Conservation (phyloP, 1,140 invertebrate genomes). For the Drosophila tropicalis region DNA sequence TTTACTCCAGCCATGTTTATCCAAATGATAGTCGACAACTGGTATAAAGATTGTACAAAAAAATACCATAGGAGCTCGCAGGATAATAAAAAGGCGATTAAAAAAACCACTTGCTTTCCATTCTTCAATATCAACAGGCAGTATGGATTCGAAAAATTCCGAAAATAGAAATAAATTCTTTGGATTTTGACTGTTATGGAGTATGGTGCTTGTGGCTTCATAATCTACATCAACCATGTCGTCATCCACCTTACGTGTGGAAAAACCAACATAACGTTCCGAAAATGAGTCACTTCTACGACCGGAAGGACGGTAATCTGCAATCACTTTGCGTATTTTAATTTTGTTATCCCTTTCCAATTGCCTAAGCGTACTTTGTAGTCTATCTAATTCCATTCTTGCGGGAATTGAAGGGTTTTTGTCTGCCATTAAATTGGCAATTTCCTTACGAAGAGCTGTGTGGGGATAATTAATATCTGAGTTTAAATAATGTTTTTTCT, state of each 20-base stretch:
- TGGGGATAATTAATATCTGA: background rate
- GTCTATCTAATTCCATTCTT: background rate
- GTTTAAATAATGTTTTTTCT: background rate
- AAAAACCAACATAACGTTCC: slow-evolving; percentile 4
- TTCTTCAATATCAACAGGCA: slow-evolving; percentile 38
- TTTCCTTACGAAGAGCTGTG: background rate
- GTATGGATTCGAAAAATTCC: slow-evolving; percentile 34
- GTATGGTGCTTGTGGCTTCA: background rate
- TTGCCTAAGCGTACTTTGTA: background rate
- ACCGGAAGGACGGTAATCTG: background rate
- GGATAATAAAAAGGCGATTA: background rate
- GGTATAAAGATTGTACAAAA: slow-evolving; percentile 35
- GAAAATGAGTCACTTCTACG: background rate
- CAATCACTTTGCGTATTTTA: background rate
- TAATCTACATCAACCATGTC: slow-evolving; percentile 4
- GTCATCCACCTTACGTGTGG: background rate
- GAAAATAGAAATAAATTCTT: slow-evolving; percentile 34
- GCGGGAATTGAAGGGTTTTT: background rate
- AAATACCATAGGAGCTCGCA: slow-evolving; percentile 30
- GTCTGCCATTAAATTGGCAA: background rate
- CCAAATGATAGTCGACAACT: slow-evolving; percentile 40
- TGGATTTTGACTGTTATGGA: slow-evolving; percentile 35
- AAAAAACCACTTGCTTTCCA: slow-evolving; percentile 22
- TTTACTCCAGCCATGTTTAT: slow-evolving; percentile 67
- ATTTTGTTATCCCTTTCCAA: background rate